These are phyloP conservation scores for Leptoclinus maculatus DNA, from an alignment of 2,797 vertebrate genomes.

Conservation along the genomic window DNA sequence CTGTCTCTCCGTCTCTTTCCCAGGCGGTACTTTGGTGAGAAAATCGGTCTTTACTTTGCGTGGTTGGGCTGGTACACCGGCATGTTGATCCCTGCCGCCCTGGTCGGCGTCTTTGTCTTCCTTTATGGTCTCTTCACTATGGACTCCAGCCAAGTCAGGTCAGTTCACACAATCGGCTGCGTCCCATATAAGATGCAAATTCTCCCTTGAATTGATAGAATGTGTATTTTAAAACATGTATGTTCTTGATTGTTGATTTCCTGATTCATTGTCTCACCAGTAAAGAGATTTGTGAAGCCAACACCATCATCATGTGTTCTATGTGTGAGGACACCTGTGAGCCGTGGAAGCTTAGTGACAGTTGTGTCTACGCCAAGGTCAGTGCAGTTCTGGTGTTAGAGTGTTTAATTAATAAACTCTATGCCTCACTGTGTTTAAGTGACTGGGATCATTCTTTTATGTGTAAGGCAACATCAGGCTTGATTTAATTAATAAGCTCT, in stretches of 20 bases:
- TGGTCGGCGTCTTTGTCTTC: slow-evolving; percentile 97
- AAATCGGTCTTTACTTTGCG: slow-evolving; percentile 98
- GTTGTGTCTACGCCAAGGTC: slow-evolving; percentile 98
- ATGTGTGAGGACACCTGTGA: slow-evolving; percentile 96
- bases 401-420: not conserved
- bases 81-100: slow-evolving; percentile 97
- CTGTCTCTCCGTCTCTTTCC: slow-evolving; percentile 40
- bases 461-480: not conserved
- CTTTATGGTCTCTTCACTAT: slow-evolving; percentile 98
- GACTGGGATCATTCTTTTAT: not conserved
- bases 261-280: slow-evolving; percentile 73
- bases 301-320: slow-evolving; percentile 96
- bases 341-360: slow-evolving; percentile 93
- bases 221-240: not conserved
- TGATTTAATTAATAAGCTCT: not conserved
- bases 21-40: slow-evolving; percentile 98
- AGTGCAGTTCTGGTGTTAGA: slow-evolving; percentile 37
- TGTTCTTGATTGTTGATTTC: not conserved
- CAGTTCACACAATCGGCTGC: slow-evolving; percentile 35
- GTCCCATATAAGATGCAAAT: not conserved
- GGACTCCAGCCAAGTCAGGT: slow-evolving; percentile 99
- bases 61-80: slow-evolving; percentile 99
- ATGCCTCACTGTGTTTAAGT: not conserved
- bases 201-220: not conserved
- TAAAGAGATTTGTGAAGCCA: slow-evolving; percentile 97